Conservation (phyloP, 2,888 invertebrate genomes). For the Aleiodes leptofemur region DNA sequence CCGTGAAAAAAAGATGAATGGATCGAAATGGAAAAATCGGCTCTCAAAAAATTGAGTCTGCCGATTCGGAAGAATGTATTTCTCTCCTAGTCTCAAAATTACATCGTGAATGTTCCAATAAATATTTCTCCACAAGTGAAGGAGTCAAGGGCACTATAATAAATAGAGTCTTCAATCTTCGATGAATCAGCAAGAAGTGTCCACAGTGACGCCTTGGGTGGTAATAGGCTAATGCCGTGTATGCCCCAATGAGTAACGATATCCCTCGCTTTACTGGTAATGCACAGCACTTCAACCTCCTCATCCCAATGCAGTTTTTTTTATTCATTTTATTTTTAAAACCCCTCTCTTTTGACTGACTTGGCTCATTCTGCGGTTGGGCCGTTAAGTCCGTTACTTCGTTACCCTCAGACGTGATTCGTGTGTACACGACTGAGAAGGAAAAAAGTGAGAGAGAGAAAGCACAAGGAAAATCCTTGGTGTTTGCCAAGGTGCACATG, state of each 20-base stretch:
- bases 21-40: no score
- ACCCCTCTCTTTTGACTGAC: slow-evolving; percentile 5
- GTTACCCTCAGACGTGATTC: slow-evolving; percentile 18
- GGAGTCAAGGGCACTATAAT: slow-evolving; percentile 58
- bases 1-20: no score
- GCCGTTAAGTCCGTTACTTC: slow-evolving; percentile 26
- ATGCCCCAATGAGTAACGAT: slow-evolving; percentile 55
- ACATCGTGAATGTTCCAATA: slow-evolving; percentile 1
- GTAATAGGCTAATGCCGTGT: slow-evolving; percentile 65
- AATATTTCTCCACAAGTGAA: background rate
- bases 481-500: slow-evolving; percentile 24
- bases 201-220: slow-evolving; percentile 65
- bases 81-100: background rate
- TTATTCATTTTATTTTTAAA: slow-evolving; percentile 28
- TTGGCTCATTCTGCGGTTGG: slow-evolving; percentile 23
- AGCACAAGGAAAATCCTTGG: slow-evolving; percentile 21
- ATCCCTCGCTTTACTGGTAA: slow-evolving; percentile 51
- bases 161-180: slow-evolving; percentile 70
- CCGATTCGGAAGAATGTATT: no score
- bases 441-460: background rate
- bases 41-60: no score
- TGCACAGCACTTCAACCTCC: slow-evolving; percentile 45
- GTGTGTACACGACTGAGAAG: background rate
- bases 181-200: slow-evolving; percentile 59
- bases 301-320: slow-evolving; percentile 21